Base-by-base conservation (phyloP, 2,113 vertebrate genomes). In the Lepisosteus oculatus region DNA sequence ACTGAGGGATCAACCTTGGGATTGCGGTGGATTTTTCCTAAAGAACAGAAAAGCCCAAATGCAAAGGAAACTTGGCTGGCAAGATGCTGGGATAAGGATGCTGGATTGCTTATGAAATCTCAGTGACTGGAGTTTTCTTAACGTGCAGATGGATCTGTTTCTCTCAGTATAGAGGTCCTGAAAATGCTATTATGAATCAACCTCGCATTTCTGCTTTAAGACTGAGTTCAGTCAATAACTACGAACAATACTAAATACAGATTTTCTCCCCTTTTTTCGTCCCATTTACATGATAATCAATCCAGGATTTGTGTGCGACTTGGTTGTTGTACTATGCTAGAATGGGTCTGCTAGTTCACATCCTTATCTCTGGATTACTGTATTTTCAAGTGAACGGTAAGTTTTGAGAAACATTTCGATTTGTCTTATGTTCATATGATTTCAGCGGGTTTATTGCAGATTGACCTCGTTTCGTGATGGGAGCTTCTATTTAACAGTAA, bases 281-380 rank as follows among this genome's bases (percentile, higher is more conserved):
- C 62, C 79, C 11, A 67, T 70, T 69, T 51, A 29, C 67, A 56
- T 54, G 17, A 79, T 72, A 80, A 75, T 13, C 14, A 87, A 77
- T 81, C 76, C 90, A 92, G 93, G 89, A 94, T 93, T 93, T 80
- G 90, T 80, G 89, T 88, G 88, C 74, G 72, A 79, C 81, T 85
- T 92, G 95, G 95, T 92, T 92, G 89, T 92, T 93, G 86, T 93
- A 95, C 90, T 96, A 95, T 98, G 95, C 91, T 84, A 98, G 92
- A 85, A 99, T 99, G 97, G 92, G 90, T 95, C 94, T 93, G 77
- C 91, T 98, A 92, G 93, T 88, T 85, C 88, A 93, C 83, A 84
- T 97, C 86, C 91, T 97, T 87, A 85, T 96, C 80, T 93, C 89
- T 90, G 97, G 97, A 95, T 93, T 97, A 93, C 87, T 96, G 73